Conservation (phyloP, 2,113 vertebrate species). For the Callocephalon fimbriatum region DNA sequence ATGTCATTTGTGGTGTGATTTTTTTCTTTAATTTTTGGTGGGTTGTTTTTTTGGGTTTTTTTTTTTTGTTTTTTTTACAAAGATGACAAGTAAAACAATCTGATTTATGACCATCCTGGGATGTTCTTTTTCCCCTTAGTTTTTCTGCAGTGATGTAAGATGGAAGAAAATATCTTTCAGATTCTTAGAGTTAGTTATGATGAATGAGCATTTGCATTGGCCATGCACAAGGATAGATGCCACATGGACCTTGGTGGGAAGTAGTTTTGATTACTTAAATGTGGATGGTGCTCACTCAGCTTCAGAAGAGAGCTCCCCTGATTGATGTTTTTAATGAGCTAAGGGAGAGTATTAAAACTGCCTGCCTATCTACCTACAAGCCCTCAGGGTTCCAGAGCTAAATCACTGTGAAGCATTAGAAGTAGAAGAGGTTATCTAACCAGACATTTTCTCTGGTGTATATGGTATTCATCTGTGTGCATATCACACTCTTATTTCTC, state of each 20-base stretch:
- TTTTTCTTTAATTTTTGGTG: not conserved
- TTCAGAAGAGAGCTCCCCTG: not conserved
- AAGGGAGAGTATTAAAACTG: not conserved
- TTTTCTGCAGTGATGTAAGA: not conserved
- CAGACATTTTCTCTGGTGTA: not conserved
- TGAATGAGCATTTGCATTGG: not conserved
- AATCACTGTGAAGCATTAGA: not conserved
- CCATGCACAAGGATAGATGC: not conserved
- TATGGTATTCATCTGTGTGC: not conserved
- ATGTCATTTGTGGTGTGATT: not conserved
- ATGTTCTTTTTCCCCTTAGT: not conserved
- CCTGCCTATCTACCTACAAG: not conserved
- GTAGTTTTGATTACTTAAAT: not conserved
- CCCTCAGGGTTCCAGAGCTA: not conserved
- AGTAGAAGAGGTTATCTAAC: not conserved
- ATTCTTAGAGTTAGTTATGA: not conserved
- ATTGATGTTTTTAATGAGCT: slow-evolving; percentile 22
- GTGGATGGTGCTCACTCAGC: not conserved
- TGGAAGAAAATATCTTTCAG: not conserved
- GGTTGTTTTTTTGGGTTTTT: too few species aligned
- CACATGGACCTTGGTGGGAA: not conserved
- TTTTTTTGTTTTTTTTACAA: not conserved
- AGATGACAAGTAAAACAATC: not conserved
- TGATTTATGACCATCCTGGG: not conserved
- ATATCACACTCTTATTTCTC: not conserved